These are phyloP conservation scores for Monochamus alternatus DNA, from an alignment of 2,888 invertebrate species.

Conservation along the genomic window DNA sequence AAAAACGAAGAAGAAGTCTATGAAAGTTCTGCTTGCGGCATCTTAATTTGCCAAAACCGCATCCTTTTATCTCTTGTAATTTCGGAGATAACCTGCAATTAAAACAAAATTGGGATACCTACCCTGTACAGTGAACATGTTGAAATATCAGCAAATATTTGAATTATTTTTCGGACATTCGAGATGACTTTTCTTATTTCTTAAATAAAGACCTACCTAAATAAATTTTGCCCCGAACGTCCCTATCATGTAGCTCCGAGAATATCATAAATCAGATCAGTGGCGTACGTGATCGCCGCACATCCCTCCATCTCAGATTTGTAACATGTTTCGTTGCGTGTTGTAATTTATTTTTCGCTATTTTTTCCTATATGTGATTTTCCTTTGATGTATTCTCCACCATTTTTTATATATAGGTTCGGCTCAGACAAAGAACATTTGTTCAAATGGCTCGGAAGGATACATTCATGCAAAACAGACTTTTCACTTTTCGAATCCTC, in stretches of 20 bases:
- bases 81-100: too few relatives aligned
- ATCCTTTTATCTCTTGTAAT: too few relatives aligned
- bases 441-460: constrained; percentile 41
- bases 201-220: too few relatives aligned
- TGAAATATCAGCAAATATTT: too few relatives aligned
- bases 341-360: constrained; percentile 47
- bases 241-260: constrained; percentile 16
- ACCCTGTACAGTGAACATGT: too few relatives aligned
- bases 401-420: constrained; percentile 47
- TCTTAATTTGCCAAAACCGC: too few relatives aligned
- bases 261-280: constrained; percentile 51
- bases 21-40: too few relatives aligned
- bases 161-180: too few relatives aligned
- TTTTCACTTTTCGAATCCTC: constrained; percentile 35
- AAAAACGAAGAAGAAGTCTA: too few relatives aligned
- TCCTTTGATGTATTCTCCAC: constrained; percentile 50
- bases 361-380: constrained; percentile 45
- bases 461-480: constrained; percentile 44
- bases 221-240: background rate
- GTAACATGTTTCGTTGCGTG: constrained; percentile 53
- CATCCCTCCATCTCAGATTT: constrained; percentile 48
- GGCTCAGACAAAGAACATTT: constrained; percentile 41
- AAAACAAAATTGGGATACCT: too few relatives aligned
- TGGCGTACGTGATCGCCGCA: constrained; percentile 53
- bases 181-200: too few relatives aligned